phyloP scores from a whole-genome alignment of 2,888 invertebrate genomes.

The Drosophila pseudotalamancana region DNA sequence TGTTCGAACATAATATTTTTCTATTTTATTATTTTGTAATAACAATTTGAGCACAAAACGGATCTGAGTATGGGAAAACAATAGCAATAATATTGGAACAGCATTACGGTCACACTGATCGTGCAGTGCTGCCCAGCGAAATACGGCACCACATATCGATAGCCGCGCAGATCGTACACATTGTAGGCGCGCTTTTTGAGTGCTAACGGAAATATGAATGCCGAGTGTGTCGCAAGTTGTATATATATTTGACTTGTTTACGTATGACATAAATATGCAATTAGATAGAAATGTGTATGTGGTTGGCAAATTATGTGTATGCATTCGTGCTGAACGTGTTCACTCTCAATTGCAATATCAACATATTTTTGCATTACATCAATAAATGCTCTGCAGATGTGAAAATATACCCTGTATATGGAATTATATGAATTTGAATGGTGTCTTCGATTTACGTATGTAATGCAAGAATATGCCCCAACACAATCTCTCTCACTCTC shows the following conservation, averaged over 20 bases:
- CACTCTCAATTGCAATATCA: not conserved
- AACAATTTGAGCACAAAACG: too few species aligned
- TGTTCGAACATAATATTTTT: too few species aligned
- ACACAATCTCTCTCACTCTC: not conserved
- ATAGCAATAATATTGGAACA: too few species aligned
- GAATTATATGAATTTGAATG: too few species aligned
- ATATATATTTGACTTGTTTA: not conserved
- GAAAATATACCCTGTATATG: not conserved
- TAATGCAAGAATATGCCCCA: conserved; percentile 4
- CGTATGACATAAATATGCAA: conserved; percentile 1
- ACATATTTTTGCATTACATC: conserved; percentile 1
- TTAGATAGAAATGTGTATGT: not conserved
- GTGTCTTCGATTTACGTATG: not conserved
- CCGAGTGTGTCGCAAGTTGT: not conserved
- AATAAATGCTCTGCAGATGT: not conserved
- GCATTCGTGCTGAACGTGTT: not conserved
- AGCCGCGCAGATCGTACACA: not conserved
- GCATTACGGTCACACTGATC: not conserved
- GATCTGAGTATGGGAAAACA: too few species aligned
- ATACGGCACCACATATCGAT: not conserved
- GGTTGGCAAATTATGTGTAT: not conserved
- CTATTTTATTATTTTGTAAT: too few species aligned
- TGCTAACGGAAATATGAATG: not conserved
- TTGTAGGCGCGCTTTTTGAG: not conserved
- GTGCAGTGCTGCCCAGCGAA: not conserved